phyloP scores from a whole-genome alignment of 2,113 vertebrate genomes.

The Pipa parva region DNA sequence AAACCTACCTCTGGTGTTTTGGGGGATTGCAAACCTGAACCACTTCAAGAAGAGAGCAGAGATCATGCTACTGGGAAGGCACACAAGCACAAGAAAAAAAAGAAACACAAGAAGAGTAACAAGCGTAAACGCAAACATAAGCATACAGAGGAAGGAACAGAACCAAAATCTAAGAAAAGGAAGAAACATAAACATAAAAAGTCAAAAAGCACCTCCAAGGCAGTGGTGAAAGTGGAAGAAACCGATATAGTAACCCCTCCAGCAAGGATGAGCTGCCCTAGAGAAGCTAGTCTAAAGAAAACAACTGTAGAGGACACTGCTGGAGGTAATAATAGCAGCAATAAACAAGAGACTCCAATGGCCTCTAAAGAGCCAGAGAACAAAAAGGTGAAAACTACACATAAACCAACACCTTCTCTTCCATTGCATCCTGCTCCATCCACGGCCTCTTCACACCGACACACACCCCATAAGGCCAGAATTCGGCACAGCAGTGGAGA shows the following conservation, averaged over 20 bases:
- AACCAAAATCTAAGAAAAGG: slow-evolving; percentile 79
- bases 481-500: slow-evolving; percentile 73
- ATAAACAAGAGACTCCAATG: slow-evolving; percentile 1
- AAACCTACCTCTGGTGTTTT: slow-evolving; percentile 47
- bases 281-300: neutral
- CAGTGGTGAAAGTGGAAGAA: slow-evolving; percentile 54
- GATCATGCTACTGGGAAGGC: slow-evolving; percentile 72
- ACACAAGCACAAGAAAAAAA: slow-evolving; percentile 93
- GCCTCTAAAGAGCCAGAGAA: slow-evolving; percentile 36
- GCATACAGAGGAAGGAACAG: slow-evolving; percentile 65
- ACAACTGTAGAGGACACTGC: neutral
- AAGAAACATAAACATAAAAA: slow-evolving; percentile 89
- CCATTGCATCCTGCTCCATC: neutral
- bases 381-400: slow-evolving; percentile 29
- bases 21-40: slow-evolving; percentile 25
- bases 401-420: slow-evolving; percentile 5
- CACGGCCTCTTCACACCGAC: slow-evolving; percentile 45
- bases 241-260: slow-evolving; percentile 36
- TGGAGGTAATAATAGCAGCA: neutral
- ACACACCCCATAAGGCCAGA: slow-evolving; percentile 43
- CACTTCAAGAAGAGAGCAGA: slow-evolving; percentile 53
- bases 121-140: slow-evolving; percentile 77
- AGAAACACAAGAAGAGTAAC: slow-evolving; percentile 86
- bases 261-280: neutral
- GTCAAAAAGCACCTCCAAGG: slow-evolving; percentile 53